These are phyloP conservation scores for Xerus inauris DNA, from an alignment of 2,113 vertebrate species.

Conservation along the genomic window DNA sequence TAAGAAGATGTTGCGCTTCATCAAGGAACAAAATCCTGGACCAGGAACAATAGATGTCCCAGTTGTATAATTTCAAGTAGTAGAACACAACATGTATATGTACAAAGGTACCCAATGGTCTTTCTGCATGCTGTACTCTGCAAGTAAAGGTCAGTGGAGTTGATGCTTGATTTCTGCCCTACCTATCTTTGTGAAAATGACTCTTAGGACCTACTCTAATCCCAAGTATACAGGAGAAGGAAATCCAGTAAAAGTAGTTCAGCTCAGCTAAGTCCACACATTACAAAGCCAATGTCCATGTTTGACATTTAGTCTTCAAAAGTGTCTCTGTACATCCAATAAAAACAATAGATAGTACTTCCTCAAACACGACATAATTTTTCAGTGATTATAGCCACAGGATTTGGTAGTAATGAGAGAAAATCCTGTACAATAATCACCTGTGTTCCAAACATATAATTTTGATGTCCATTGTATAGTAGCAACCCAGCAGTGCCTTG, in stretches of 20 bases:
- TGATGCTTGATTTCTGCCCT: background rate
- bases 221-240: background rate
- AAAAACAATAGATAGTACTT: background rate
- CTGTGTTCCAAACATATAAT: background rate
- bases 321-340: background rate
- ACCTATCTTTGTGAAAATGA: background rate
- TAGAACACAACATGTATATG: background rate
- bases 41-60: background rate
- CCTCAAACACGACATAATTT: background rate
- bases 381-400: background rate
- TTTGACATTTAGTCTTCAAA: background rate
- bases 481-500: background rate
- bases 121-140: background rate
- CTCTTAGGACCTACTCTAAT: background rate
- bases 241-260: background rate
- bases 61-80: background rate
- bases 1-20: background rate
- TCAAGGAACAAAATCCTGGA: background rate
- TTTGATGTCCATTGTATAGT: background rate
- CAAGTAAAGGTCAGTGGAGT: background rate
- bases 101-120: background rate
- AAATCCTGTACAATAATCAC: background rate
- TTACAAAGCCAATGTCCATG: background rate
- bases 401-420: background rate
- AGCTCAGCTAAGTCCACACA: background rate